Base-by-base conservation (phyloP, 2,797 vertebrate genomes). In the Cetoscarus ocellatus region DNA sequence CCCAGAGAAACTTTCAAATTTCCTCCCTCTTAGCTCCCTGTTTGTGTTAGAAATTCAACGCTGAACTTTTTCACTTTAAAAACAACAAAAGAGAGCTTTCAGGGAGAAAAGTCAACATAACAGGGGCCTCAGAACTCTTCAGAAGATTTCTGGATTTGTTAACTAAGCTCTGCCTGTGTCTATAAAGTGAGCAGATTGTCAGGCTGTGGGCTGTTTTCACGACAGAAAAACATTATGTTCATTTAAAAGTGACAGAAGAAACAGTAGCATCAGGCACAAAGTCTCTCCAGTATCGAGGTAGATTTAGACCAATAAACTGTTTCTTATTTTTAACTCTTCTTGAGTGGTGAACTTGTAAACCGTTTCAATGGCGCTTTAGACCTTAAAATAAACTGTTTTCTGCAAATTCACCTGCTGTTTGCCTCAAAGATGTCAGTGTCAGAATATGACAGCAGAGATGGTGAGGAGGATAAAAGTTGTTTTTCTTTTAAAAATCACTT, bases 111-210 rank as follows among this genome's bases (percentile, higher is more conserved):
- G 62, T 64, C 54, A 63, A 49, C 57, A 60, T 0, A 53, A 27
- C 5, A 12, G 0, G 8, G 27, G 17, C 44, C 27, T 27, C 19
- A 44, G 14, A 42, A 11, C 36, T 5, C 36, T 38, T 70, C 43
- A 61, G 17, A 51, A 55, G 55, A 36, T 43, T 44, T 13, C 14
- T 48, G 49, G 42, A 15, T 14, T 12, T 44, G 43, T 44, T 44
- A 44, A 44, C 43, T 44, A 15, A 13, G 43, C 43, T 18, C 17
- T 63, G 39, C 42, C 49, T 52, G 43, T 56, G 55, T 57, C 61
- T 66, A 8, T 44, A 5, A 42, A 58, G 57, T 13, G 36, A 42
- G 36, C 60, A 69, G n/a, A 65, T 51, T 65, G 50, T 55, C 27
- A 55, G 0, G 45, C 74, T n/a, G 14, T 1, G 11, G 56, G 67